Evolutionary conservation across 2,888 invertebrate genomes (phyloP).

Genomic region (Clanis bilineata): DNA sequence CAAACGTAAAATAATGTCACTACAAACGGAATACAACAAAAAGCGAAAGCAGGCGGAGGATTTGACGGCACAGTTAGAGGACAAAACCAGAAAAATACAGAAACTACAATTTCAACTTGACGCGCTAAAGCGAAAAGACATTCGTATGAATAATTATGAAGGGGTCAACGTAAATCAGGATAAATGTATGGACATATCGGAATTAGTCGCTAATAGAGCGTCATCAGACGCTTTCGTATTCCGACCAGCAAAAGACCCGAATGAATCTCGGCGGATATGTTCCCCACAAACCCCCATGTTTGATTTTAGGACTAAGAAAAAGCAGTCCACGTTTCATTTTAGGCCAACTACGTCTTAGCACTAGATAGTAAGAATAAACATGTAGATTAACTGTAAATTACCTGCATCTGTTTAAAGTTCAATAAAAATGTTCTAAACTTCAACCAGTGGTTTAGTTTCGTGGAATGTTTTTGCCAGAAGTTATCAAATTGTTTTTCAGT

Average conservation of each 20-base stretch:
- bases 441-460: conserved; percentile 93
- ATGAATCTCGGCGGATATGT: conserved; percentile 52
- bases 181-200: conserved; percentile 69
- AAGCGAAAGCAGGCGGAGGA: conserved; percentile 74
- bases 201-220: conserved; percentile 62
- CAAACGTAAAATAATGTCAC: conserved; percentile 67
- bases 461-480: conserved; percentile 96
- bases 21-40: conserved; percentile 69
- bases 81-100: conserved; percentile 71
- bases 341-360: conserved; percentile 56
- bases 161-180: conserved; percentile 52
- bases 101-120: conserved; percentile 73
- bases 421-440: conserved; percentile 96
- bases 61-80: conserved; percentile 65
- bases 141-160: conserved; percentile 53
- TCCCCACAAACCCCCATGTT: conserved; percentile 73
- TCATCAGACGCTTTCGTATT: conserved; percentile 66
- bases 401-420: conserved; percentile 95
- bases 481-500: conserved; percentile 96
- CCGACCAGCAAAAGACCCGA: conserved; percentile 59
- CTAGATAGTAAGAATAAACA: conserved; percentile 18
- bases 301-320: conserved; percentile 61
- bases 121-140: conserved; percentile 66
- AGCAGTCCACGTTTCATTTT: conserved; percentile 59
- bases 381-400: conserved; percentile 47